Conservation (phyloP, 2,888 invertebrate genomes). For the Eledona agricola region DNA sequence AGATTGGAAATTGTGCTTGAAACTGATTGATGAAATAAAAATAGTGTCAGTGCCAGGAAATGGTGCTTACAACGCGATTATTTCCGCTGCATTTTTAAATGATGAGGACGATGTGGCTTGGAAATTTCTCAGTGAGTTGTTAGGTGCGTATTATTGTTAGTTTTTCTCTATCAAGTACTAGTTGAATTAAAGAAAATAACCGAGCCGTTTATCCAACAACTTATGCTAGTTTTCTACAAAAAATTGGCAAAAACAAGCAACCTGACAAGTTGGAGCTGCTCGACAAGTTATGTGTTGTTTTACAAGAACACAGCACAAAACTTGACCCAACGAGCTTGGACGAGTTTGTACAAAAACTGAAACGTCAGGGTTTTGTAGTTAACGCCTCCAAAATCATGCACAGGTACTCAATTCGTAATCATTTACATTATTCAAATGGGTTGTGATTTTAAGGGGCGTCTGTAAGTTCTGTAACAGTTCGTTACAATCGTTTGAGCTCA, state of each 20-base stretch:
- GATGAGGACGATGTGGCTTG: constrained; percentile 69
- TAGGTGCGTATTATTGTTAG: constrained; percentile 48
- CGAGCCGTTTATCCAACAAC: constrained; percentile 40
- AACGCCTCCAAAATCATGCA: constrained; percentile 28
- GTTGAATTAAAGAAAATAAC: constrained; percentile 45
- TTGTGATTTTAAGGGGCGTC: constrained; percentile 64
- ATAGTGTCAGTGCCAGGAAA: constrained; percentile 41
- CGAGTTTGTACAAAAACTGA: constrained; percentile 40
- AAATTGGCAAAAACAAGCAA: constrained; percentile 29
- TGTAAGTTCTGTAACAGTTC: constrained; percentile 68
- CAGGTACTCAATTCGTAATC: too few relatives aligned
- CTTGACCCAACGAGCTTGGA: constrained; percentile 57
- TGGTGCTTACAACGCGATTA: constrained; percentile 63
- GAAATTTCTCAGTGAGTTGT: constrained; percentile 68
- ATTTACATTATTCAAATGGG: too few relatives aligned
- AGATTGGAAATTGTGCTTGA: constrained; percentile 71
- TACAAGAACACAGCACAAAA: constrained; percentile 64
- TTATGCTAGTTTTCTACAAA: constrained; percentile 44
- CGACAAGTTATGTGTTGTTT: constrained; percentile 68
- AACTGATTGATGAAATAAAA: constrained; percentile 70
- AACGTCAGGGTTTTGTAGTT: constrained; percentile 33
- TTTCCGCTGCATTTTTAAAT: constrained; percentile 68
- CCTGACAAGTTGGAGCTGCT: constrained; percentile 58
- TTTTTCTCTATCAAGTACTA: constrained; percentile 1
- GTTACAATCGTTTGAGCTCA: constrained; percentile 66